These are phyloP conservation scores for Agonopterix arenella DNA, from an alignment of 2,888 invertebrate species.

Conservation along the genomic window DNA sequence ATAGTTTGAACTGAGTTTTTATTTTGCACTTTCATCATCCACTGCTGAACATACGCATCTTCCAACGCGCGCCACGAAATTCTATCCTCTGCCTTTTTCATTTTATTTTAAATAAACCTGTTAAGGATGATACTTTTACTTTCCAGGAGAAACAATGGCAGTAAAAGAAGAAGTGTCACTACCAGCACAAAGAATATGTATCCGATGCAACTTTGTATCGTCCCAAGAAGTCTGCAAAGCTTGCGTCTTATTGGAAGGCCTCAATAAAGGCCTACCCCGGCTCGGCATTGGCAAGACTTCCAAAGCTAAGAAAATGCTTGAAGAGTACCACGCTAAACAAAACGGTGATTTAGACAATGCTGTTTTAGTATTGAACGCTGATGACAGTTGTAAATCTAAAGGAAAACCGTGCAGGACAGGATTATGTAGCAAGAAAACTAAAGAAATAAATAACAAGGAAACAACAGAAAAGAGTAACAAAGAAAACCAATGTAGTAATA, in stretches of 20 bases:
- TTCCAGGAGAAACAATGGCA: conserved; percentile 87
- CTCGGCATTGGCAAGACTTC: conserved; percentile 94
- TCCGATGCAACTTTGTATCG: conserved; percentile 91
- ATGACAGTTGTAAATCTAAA: conserved; percentile 21
- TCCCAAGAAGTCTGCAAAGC: conserved; percentile 98
- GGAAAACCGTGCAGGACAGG: conserved; percentile 24
- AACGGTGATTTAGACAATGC: conserved; percentile 23
- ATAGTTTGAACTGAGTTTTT: too few relatives aligned
- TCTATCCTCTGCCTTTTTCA: too few relatives aligned
- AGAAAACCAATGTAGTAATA: conserved; percentile 16
- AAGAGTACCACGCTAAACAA: conserved; percentile 64
- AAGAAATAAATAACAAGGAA: conserved; percentile 6
- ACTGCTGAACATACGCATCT: too few relatives aligned
- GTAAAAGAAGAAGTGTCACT: conserved; percentile 89
- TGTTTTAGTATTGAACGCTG: conserved; percentile 32
- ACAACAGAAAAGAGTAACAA: conserved; percentile 12
- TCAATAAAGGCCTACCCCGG: conserved; percentile 94
- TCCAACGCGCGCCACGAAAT: too few relatives aligned
- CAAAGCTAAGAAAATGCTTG: conserved; percentile 82
- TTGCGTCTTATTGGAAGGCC: conserved; percentile 95
- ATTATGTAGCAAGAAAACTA: conserved; percentile 19
- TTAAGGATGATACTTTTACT: not conserved
- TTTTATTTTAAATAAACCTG: not conserved
- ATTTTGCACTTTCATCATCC: too few relatives aligned
- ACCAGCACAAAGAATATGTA: conserved; percentile 88